phyloP scores from a whole-genome alignment of 2,113 vertebrate genomes.

The Siphamia tubifer region DNA sequence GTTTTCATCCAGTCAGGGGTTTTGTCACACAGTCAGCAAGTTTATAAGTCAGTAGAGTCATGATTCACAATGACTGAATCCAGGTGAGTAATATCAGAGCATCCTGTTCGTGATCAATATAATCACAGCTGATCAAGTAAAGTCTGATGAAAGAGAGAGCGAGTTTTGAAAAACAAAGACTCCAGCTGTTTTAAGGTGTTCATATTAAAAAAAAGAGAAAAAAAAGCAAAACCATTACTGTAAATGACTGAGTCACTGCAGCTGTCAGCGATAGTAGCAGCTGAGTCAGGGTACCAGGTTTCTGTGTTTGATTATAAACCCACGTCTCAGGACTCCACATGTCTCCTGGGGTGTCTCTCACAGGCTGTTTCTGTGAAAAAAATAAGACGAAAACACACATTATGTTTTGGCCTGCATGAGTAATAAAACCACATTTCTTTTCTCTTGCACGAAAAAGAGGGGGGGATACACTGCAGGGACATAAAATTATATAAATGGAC shows the following conservation, averaged over 20 bases:
- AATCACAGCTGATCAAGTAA: neutral
- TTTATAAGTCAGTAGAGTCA: too few relatives aligned
- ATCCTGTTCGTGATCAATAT: too few relatives aligned
- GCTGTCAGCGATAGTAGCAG: conserved; percentile 48
- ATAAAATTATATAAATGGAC: conserved; percentile 42
- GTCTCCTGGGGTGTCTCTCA: conserved; percentile 63
- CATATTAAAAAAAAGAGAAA: neutral
- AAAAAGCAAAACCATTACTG: conserved; percentile 15
- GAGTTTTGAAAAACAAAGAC: neutral
- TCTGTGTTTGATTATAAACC: conserved; percentile 59
- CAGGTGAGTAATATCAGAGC: too few relatives aligned
- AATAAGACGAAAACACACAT: conserved; percentile 34
- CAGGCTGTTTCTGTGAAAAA: conserved; percentile 45
- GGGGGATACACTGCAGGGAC: neutral
- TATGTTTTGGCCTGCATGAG: conserved; percentile 61
- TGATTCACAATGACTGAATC: too few relatives aligned
- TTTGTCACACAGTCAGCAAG: too few relatives aligned
- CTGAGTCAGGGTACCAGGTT: conserved; percentile 59
- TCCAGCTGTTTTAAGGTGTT: neutral
- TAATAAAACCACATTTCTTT: conserved; percentile 64
- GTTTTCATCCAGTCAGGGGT: too few relatives aligned
- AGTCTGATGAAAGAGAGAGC: neutral
- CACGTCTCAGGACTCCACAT: conserved; percentile 36
- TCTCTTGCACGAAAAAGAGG: conserved; percentile 46
- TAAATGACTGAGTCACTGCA: conserved; percentile 58